A percentile compares a stretch with the other conserved stretches of the same genome.
Evolutionary conservation across 2,113 vertebrate species (phyloP).

Genomic region (Nannobrachium achirus): DNA sequence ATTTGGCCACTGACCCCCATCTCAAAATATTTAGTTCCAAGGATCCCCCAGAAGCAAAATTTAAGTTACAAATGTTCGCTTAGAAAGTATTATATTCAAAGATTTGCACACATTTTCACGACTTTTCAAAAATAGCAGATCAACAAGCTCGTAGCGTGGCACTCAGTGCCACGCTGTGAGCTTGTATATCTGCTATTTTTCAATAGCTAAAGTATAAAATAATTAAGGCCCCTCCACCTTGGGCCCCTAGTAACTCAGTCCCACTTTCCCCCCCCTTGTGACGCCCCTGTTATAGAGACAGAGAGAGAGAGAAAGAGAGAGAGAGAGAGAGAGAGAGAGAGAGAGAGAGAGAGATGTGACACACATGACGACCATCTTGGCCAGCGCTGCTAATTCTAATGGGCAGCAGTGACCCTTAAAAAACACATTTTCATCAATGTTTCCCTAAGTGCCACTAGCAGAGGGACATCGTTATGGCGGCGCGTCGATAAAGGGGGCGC

Average conservation of each 20-base stretch:
- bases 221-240: slow-evolving; percentile 62
- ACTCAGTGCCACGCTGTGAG: too few relatives aligned
- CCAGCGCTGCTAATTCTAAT: slow-evolving; percentile 76
- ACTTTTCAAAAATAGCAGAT: too few relatives aligned
- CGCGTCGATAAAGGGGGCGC: slow-evolving; percentile 29
- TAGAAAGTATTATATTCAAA: too few relatives aligned
- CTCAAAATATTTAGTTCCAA: too few relatives aligned
- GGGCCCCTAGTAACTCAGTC: slow-evolving; percentile 31
- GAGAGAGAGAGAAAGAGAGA: slow-evolving; percentile 9
- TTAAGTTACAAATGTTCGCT: too few relatives aligned
- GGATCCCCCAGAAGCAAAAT: too few relatives aligned
- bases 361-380: slow-evolving; percentile 75
- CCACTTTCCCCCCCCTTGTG: slow-evolving; percentile 5
- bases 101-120: too few relatives aligned
- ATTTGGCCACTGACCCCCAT: too few relatives aligned
- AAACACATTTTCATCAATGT: slow-evolving; percentile 71
- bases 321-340: slow-evolving; percentile 19
- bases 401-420: slow-evolving; percentile 75
- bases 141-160: too few relatives aligned
- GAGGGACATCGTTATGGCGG: slow-evolving; percentile 74
- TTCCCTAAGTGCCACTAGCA: slow-evolving; percentile 71
- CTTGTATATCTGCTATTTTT: too few relatives aligned
- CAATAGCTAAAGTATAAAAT: too few relatives aligned
- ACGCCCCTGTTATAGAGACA: slow-evolving; percentile 49
- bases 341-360: slow-evolving; percentile 67